Percentiles rank a stretch among this genome's conserved stretches.
These are phyloP conservation scores for Tenthredo notha DNA, from an alignment of 2,888 invertebrate species.

Conservation along the genomic window DNA sequence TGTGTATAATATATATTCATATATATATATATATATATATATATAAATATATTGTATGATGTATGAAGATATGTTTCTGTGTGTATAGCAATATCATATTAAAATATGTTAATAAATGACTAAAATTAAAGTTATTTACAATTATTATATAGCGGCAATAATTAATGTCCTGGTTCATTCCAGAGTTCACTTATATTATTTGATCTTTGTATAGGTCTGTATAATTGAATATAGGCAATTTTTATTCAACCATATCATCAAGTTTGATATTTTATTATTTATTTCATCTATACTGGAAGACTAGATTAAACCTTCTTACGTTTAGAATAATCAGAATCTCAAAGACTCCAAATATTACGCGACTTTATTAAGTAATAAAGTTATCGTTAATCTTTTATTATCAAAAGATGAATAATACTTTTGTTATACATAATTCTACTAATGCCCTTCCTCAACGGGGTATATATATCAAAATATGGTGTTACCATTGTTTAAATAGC, in stretches of 20 bases:
- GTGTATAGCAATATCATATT: conserved; percentile 10
- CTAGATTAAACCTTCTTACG: conserved; percentile 67
- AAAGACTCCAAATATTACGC: conserved; percentile 61
- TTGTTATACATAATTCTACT: conserved; percentile 23
- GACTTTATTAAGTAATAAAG: conserved; percentile 59
- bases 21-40: too few species aligned
- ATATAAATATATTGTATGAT: conserved; percentile 6
- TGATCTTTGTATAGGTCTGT: not conserved
- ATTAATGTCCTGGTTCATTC: conserved; percentile 57
- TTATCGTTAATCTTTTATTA: conserved; percentile 26
- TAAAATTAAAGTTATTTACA: conserved; percentile 1
- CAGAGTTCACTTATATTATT: conserved; percentile 52
- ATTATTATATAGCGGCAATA: conserved; percentile 19
- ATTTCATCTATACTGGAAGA: conserved; percentile 69
- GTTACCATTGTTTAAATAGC: conserved; percentile 29
- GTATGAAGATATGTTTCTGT: conserved; percentile 41
- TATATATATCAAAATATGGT: not conserved
- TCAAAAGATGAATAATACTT: conserved; percentile 18
- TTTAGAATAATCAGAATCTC: conserved; percentile 63
- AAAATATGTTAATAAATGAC: conserved; percentile 23
- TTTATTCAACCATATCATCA: not conserved
- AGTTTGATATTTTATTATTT: conserved; percentile 13
- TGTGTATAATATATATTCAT: not conserved
- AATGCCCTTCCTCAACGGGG: conserved; percentile 15
- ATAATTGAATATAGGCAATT: conserved; percentile 2